Percentiles rank a stretch among this genome's conserved stretches.
These are phyloP conservation scores for Procavia capensis DNA, from an alignment of 2,113 vertebrate species.

Conservation along the genomic window DNA sequence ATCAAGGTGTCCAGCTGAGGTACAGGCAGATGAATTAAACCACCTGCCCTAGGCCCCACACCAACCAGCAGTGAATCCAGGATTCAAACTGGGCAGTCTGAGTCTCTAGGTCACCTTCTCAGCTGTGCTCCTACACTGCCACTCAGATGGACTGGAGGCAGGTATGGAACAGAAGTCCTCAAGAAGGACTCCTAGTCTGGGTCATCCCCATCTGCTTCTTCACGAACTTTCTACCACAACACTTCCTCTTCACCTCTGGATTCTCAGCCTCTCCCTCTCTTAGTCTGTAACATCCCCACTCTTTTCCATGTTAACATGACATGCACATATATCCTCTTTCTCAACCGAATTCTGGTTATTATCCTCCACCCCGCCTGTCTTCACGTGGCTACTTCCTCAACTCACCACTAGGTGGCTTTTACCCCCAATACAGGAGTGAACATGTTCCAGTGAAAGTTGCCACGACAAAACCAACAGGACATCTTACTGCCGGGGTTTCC, in stretches of 20 bases:
- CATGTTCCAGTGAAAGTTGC: not conserved
- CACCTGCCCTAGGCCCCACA: not conserved
- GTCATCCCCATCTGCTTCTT: not conserved
- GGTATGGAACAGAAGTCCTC: not conserved
- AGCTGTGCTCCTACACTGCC: not conserved
- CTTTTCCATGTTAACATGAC: too few relatives aligned
- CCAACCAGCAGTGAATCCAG: not conserved
- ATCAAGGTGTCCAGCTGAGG: too few relatives aligned
- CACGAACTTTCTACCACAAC: not conserved
- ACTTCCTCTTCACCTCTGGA: too few relatives aligned
- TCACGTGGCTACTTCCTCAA: not conserved
- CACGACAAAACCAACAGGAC: not conserved
- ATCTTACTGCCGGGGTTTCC: not conserved
- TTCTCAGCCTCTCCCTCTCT: too few relatives aligned
- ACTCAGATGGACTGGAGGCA: not conserved
- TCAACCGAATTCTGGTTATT: too few relatives aligned
- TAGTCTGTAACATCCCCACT: too few relatives aligned
- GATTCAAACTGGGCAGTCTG: constrained; percentile 5
- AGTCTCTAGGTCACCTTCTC: not conserved
- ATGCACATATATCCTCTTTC: too few relatives aligned
- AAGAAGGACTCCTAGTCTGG: not conserved
- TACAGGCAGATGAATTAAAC: not conserved
- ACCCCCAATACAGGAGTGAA: not conserved
- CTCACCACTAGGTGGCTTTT: not conserved
- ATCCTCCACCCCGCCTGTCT: too few relatives aligned